phyloP scores from a whole-genome alignment of 1,140 invertebrate genomes.

The Drosophila punjabiensis region DNA sequence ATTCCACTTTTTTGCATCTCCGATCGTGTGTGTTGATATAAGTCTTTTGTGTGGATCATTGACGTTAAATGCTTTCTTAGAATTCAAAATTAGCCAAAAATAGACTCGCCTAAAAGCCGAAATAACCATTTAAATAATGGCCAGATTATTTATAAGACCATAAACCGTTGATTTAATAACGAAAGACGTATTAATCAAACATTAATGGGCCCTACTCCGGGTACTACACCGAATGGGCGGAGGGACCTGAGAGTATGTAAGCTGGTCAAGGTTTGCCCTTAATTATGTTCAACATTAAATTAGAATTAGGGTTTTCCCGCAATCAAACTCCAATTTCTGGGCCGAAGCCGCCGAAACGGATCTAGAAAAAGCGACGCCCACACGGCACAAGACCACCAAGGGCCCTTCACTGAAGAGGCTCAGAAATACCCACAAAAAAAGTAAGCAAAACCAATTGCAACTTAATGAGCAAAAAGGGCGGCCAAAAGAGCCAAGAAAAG shows the following conservation, averaged over 20 bases:
- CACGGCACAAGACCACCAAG: constrained; percentile 36
- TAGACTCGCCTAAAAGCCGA: constrained; percentile 34
- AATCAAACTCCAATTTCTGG: constrained; percentile 49
- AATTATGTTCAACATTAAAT: constrained; percentile 49
- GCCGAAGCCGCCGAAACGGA: constrained; percentile 41
- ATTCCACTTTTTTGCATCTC: constrained; percentile 27
- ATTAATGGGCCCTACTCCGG: constrained; percentile 23
- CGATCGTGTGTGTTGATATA: constrained; percentile 43
- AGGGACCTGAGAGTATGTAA: constrained; percentile 1
- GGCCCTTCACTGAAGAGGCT: constrained; percentile 37
- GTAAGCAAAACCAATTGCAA: constrained; percentile 27
- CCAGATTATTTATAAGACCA: constrained; percentile 44
- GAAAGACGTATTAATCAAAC: constrained; percentile 33
- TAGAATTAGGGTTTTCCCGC: constrained; percentile 49
- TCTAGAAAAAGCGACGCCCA: constrained; percentile 40
- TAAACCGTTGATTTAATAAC: constrained; percentile 50
- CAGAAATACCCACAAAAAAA: constrained; percentile 27
- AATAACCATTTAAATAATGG: constrained; percentile 36
- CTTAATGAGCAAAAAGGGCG: constrained; percentile 44
- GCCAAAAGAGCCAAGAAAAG: constrained; percentile 13
- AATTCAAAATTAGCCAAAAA: constrained; percentile 58
- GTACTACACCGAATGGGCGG: constrained; percentile 38
- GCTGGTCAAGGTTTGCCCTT: constrained; percentile 49
- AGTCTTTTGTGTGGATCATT: constrained; percentile 18
- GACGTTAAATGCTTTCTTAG: constrained; percentile 69